Percentiles rank a stretch among this genome's conserved stretches.
phyloP scores from a whole-genome alignment of 2,113 vertebrate genomes.

The Gymnorhina tibicen region DNA sequence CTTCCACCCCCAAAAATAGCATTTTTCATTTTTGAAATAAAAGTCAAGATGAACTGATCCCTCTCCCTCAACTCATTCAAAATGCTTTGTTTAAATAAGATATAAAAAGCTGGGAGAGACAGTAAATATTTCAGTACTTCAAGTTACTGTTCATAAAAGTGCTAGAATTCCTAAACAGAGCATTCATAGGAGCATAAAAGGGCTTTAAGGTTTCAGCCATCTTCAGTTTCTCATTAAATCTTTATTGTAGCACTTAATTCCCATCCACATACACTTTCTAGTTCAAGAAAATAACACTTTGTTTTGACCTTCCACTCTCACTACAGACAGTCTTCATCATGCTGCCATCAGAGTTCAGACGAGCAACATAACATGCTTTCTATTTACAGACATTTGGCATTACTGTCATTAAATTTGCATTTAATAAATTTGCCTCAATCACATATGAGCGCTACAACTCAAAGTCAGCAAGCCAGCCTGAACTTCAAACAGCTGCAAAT shows the following conservation, averaged over 20 bases:
- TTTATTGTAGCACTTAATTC: slow-evolving; percentile 12
- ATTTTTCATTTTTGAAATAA: background rate
- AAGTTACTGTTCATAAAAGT: background rate
- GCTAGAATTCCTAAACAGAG: background rate
- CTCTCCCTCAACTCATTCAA: background rate
- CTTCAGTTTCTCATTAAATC: background rate
- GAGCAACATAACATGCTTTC: background rate
- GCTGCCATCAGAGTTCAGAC: background rate
- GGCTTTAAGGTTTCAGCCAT: background rate
- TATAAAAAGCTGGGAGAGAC: background rate
- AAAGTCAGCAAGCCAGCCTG: background rate
- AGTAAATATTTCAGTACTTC: background rate
- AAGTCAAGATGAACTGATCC: background rate
- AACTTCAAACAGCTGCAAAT: slow-evolving; percentile 14
- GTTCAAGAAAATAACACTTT: background rate
- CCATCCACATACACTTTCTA: background rate
- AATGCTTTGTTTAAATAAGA: background rate
- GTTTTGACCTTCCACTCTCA: background rate
- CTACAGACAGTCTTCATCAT: background rate
- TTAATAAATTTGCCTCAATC: background rate
- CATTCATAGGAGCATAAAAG: background rate
- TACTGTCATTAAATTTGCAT: background rate
- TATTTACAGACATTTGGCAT: background rate
- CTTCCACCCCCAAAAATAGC: background rate
- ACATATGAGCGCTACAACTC: background rate